Base-by-base conservation (phyloP, 2,797 vertebrate species). In the Clarias pachynema region DNA sequence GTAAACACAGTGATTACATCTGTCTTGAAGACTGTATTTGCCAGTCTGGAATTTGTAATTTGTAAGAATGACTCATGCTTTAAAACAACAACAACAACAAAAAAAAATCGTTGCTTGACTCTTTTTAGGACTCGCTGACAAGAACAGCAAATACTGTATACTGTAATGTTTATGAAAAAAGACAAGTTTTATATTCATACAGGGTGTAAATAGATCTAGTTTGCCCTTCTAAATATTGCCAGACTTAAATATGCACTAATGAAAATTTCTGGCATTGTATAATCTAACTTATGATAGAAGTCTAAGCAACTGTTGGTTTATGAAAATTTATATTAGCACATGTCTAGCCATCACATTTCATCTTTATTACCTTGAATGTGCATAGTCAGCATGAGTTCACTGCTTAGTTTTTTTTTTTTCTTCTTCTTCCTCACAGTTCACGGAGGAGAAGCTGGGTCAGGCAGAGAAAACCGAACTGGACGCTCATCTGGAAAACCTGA, bases 381-480 rank as follows among this genome's bases (percentile, higher is more conserved):
- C 18, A 9, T 78, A 60, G 6, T 60, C 37, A 14, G 22, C 75
- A 37, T 78, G n/a, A 60, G 60, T 78, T 72, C 31, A 80, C 29
- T 29, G 44, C 60, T 70, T 24, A 37, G 37, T 40, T 0, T 12
- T 77, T 15, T 77, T 24, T 29, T 82, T 70, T n/a, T 12, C 12
- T 14, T 57, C 24, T 70, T 53, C 82, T 40, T 5, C 0, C 81
- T 24, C 20, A 72, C 53, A 99, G 98, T 99, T 98, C 89, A 99
- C 98, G 5, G 98, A 98, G 92, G 98, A 99, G 92, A 99, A 98
- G 86, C 91, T 99, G 2, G 98, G 98, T 83, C 97, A 97, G 91
- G 98, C 98, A 0, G 98, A 99, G 94, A 98, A 97, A 92, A 99
- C 98, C 0, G 98, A 99, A 88, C 94, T 99, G 1, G 98, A 99